phyloP scores from a whole-genome alignment of 2,888 invertebrate genomes.

The Stenurella melanura region DNA sequence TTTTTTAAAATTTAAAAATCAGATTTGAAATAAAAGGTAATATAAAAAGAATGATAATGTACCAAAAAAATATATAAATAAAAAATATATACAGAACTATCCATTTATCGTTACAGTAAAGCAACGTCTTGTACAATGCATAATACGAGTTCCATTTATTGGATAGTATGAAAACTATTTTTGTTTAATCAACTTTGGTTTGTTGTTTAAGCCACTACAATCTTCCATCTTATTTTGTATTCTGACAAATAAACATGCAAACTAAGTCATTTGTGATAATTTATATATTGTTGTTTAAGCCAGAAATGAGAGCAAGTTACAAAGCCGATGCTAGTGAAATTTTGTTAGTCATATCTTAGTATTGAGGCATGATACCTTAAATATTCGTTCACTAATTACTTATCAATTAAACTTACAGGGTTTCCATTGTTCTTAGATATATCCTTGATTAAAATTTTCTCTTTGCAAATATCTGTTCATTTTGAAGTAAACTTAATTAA shows the following conservation, averaged over 20 bases:
- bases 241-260: background rate
- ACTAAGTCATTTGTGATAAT: constrained; percentile 3
- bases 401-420: too few relatives aligned
- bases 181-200: background rate
- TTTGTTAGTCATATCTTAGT: too few relatives aligned
- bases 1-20: background rate
- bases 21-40: background rate
- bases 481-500: too few relatives aligned
- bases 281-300: background rate
- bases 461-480: too few relatives aligned
- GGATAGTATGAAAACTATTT: background rate
- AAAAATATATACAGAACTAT: background rate
- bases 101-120: background rate
- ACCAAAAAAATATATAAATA: background rate
- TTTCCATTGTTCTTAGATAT: too few relatives aligned
- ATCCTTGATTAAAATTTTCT: too few relatives aligned
- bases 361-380: too few relatives aligned
- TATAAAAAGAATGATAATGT: background rate
- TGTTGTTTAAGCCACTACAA: background rate
- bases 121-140: background rate
- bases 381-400: too few relatives aligned
- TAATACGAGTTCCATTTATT: background rate
- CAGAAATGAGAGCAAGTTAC: background rate
- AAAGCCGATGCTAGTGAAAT: too few relatives aligned
- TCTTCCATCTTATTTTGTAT: background rate